Conservation (phyloP, 2,888 invertebrate species). For the Empis livida region DNA sequence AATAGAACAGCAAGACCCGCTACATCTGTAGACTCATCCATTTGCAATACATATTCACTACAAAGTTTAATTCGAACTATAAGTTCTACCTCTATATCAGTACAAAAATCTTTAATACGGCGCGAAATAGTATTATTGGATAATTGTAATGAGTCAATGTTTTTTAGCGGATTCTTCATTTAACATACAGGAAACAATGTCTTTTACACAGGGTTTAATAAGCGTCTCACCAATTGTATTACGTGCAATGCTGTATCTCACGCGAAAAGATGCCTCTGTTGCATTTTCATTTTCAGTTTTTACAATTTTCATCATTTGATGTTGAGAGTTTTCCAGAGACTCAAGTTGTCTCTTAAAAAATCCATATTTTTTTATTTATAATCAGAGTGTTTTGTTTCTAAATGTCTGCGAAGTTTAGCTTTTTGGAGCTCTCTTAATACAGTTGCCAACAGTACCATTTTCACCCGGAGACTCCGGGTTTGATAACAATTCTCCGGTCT, state of each 20-base stretch:
- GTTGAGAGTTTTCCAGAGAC: background rate
- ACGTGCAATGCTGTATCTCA: slow-evolving; percentile 3
- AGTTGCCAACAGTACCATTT: background rate
- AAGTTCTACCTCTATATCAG: background rate
- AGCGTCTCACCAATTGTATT: slow-evolving; percentile 6
- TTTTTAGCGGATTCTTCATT: slow-evolving; percentile 4
- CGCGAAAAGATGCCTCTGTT: slow-evolving; percentile 4
- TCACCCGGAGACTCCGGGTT: background rate
- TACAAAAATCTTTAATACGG: background rate
- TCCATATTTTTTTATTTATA: slow-evolving; percentile 4
- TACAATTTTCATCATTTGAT: slow-evolving; percentile 1
- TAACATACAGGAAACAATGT: slow-evolving; percentile 2
- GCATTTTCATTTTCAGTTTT: slow-evolving; percentile 3
- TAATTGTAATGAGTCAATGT: slow-evolving; percentile 1
- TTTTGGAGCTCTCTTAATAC: no score
- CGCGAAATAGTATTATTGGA: slow-evolving; percentile 1
- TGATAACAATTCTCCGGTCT: background rate
- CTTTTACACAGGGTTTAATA: background rate
- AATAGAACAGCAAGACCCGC: background rate
- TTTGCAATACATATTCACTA: slow-evolving; percentile 5
- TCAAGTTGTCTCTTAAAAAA: slow-evolving; percentile 1
- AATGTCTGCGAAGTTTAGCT: slow-evolving; percentile 6
- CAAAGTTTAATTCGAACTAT: slow-evolving; percentile 1
- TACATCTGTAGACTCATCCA: slow-evolving; percentile 2
- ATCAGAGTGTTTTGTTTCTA: slow-evolving; percentile 3